phyloP scores from a whole-genome alignment of 2,797 vertebrate species.

The Microhierax caerulescens region DNA sequence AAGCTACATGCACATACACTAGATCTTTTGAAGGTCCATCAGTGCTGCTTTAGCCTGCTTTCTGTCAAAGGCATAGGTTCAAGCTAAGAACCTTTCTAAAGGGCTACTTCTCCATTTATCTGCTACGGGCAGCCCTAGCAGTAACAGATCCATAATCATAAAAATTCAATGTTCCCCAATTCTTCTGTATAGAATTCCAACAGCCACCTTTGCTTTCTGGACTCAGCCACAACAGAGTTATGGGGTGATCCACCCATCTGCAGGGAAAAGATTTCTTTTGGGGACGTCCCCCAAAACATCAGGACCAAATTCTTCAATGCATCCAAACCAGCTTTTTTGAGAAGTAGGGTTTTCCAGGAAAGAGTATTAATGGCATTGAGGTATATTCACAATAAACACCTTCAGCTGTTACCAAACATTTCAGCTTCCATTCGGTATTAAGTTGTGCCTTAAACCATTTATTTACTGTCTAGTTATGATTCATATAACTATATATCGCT shows the following conservation, averaged over 20 bases:
- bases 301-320: not conserved
- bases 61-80: not conserved
- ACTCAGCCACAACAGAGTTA: not conserved
- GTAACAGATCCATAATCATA: not conserved
- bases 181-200: not conserved
- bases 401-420: not conserved
- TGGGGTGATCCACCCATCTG: not conserved
- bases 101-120: not conserved
- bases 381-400: not conserved
- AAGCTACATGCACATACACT: not conserved
- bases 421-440: not conserved
- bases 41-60: not conserved
- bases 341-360: not conserved
- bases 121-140: not conserved
- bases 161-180: not conserved
- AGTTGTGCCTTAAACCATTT: not conserved
- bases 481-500: not conserved
- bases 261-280: not conserved
- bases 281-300: not conserved
- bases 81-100: not conserved
- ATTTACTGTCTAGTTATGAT: slow-evolving; percentile 10
- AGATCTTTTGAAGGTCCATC: not conserved
- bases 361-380: not conserved
- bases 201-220: not conserved
- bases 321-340: not conserved